phyloP scores from a whole-genome alignment of 2,888 invertebrate species.

The Pyrrhosoma nymphula region DNA sequence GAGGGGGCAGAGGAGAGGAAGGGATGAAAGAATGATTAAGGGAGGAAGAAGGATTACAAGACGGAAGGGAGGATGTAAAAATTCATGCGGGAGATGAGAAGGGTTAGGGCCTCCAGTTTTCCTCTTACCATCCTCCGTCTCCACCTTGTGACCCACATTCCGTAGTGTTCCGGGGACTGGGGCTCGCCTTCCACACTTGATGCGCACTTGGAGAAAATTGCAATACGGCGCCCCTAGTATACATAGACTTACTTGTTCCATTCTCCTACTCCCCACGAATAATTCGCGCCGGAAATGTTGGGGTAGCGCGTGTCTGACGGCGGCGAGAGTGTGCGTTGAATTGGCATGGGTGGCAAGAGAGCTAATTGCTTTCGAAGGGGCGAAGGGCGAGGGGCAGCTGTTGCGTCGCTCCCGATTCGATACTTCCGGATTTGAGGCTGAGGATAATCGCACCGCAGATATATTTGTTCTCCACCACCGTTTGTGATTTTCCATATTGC shows the following conservation, averaged over 20 bases:
- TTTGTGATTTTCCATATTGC: too few species aligned
- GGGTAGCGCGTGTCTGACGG: background rate
- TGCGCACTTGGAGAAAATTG: constrained; percentile 63
- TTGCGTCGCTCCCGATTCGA: too few species aligned
- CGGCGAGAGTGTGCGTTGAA: too few species aligned
- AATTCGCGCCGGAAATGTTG: constrained; percentile 47
- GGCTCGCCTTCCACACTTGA: constrained; percentile 2
- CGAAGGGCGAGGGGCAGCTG: background rate
- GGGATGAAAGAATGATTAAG: background rate
- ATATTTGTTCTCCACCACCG: too few species aligned
- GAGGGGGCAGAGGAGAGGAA: background rate
- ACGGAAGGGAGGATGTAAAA: background rate
- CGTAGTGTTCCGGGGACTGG: constrained; percentile 43
- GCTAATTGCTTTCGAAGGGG: too few species aligned
- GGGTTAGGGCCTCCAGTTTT: background rate
- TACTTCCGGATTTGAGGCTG: too few species aligned
- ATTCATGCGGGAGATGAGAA: constrained; percentile 31
- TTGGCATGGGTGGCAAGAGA: too few species aligned
- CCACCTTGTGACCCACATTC: constrained; percentile 33
- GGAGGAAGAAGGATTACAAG: background rate
- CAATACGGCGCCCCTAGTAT: constrained; percentile 41
- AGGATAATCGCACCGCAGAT: too few species aligned
- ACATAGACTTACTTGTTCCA: too few species aligned
- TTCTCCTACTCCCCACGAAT: background rate
- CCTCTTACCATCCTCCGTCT: background rate